phyloP scores from a whole-genome alignment of 2,113 vertebrate species.

The Chaetodon auriga region DNA sequence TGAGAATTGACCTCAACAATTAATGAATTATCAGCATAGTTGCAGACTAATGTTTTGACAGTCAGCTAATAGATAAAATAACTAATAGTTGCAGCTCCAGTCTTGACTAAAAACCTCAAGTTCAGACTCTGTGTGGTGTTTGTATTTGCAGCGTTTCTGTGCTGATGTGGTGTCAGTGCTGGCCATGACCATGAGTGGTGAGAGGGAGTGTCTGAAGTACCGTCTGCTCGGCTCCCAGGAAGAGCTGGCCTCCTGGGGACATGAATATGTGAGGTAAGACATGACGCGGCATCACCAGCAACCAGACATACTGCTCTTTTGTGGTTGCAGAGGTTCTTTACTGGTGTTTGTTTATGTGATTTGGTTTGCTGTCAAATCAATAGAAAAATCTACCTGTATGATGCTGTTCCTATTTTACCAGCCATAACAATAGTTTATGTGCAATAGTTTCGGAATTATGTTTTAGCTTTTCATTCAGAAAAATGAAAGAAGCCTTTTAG shows the following conservation, averaged over 20 bases:
- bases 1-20: background rate
- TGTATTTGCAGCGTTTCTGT: constrained; percentile 89
- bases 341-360: background rate
- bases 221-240: constrained; percentile 96
- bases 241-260: constrained; percentile 97
- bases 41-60: background rate
- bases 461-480: background rate
- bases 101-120: background rate
- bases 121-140: background rate
- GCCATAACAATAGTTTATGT: background rate
- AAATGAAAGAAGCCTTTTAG: background rate
- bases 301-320: background rate
- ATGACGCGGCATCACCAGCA: accelerated
- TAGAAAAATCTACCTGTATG: background rate
- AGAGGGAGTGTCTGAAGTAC: constrained; percentile 97
- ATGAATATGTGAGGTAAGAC: constrained; percentile 92
- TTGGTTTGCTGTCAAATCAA: background rate
- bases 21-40: background rate
- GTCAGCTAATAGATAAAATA: no score
- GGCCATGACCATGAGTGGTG: constrained; percentile 98
- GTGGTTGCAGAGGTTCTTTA: background rate
- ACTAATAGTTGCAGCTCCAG: no score
- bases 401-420: background rate
- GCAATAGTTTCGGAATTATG: no score
- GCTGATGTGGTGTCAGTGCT: constrained; percentile 97